These are phyloP conservation scores for Bovichtus variegatus DNA, from an alignment of 2,797 vertebrate species.

Conservation along the genomic window DNA sequence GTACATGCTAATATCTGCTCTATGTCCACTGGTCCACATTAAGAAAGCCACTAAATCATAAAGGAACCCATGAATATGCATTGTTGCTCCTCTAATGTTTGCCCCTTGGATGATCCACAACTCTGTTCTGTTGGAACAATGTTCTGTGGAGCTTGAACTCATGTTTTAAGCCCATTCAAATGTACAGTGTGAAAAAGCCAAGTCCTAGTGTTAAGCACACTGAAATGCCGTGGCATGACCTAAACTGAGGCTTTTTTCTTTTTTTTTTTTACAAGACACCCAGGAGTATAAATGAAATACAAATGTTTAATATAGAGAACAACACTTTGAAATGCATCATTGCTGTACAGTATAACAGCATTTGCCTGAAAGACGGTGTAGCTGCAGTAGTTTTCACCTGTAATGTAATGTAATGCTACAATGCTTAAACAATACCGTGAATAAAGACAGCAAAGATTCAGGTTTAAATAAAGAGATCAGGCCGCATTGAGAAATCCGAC, in stretches of 20 bases:
- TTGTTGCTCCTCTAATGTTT: neutral
- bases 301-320: neutral
- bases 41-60: neutral
- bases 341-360: neutral
- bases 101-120: neutral
- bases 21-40: slow-evolving; percentile 4
- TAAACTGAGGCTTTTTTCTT: neutral
- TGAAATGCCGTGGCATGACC: neutral
- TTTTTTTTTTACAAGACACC: neutral
- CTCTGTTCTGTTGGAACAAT: neutral
- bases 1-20: neutral
- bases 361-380: neutral
- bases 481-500: slow-evolving; percentile 9
- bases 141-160: neutral
- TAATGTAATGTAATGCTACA: neutral
- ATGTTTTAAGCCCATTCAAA: neutral
- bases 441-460: neutral
- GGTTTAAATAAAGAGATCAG: slow-evolving; percentile 4
- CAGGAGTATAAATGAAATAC: neutral
- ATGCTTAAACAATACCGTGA: neutral
- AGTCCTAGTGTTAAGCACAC: neutral
- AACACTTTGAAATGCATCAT: neutral
- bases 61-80: neutral
- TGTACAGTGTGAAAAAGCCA: neutral
- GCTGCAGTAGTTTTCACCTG: neutral